Percentiles rank a stretch among this genome's conserved stretches.
Evolutionary conservation across 2,797 vertebrate species (phyloP).

Genomic region (Rhinoraja longicauda): DNA sequence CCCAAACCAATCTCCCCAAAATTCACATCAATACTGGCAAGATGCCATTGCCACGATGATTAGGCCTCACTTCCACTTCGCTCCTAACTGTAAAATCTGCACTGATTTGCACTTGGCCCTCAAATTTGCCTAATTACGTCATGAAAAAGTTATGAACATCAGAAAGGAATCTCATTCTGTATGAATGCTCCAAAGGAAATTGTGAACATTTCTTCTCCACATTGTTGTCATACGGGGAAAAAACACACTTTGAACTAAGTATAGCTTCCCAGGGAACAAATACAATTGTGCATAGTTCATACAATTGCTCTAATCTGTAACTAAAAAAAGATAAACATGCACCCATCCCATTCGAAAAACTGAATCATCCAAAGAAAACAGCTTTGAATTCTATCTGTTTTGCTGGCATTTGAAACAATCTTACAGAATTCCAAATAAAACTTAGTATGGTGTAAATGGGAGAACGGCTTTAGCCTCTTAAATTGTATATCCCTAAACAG

Average conservation of each 20-base stretch:
- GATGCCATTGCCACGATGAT: background rate
- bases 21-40: background rate
- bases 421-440: background rate
- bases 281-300: slow-evolving; percentile 51
- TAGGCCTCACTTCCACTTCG: background rate
- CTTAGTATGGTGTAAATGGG: background rate
- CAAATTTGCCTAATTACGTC: background rate
- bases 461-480: background rate
- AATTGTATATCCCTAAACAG: background rate
- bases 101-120: background rate
- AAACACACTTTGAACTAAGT: background rate
- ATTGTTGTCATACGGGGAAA: background rate
- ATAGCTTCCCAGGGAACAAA: background rate
- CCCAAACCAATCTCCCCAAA: background rate
- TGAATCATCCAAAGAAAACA: background rate
- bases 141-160: background rate
- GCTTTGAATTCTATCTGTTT: background rate
- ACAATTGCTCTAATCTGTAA: slow-evolving; percentile 54
- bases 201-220: background rate
- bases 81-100: background rate
- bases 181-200: background rate
- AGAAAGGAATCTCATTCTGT: background rate
- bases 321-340: slow-evolving; percentile 46
- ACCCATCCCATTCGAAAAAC: background rate
- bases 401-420: background rate